Evolutionary conservation across 2,888 invertebrate species (phyloP).

Genomic region (Amphipyra tragopoginis): DNA sequence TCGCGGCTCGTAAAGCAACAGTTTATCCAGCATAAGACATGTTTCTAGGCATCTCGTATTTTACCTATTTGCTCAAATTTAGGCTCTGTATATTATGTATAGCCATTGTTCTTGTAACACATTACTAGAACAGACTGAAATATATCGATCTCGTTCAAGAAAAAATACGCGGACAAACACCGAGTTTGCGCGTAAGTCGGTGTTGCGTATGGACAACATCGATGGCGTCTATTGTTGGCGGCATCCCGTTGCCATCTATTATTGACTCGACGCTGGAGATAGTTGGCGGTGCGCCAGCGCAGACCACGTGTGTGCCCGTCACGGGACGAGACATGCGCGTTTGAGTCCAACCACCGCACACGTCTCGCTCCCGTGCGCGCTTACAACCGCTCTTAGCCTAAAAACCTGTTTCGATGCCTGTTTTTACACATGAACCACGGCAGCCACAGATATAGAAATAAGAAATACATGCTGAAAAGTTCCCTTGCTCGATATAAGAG

Average conservation of each 20-base stretch:
- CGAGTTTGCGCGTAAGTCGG: slow-evolving; percentile 54
- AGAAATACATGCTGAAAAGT: slow-evolving; percentile 18
- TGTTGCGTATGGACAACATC: slow-evolving; percentile 64
- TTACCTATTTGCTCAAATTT: slow-evolving; percentile 7
- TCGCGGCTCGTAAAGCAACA: slow-evolving; percentile 6
- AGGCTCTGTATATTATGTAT: slow-evolving; percentile 3
- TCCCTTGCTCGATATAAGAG: slow-evolving; percentile 14
- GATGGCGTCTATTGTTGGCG: slow-evolving; percentile 89
- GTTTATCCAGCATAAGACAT: slow-evolving; percentile 16
- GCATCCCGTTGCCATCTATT: slow-evolving; percentile 89
- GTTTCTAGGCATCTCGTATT: slow-evolving; percentile 7
- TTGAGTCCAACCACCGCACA: slow-evolving; percentile 64
- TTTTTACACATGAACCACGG: slow-evolving; percentile 45
- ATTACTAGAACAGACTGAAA: not conserved
- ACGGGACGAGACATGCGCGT: slow-evolving; percentile 82
- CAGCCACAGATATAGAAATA: slow-evolving; percentile 26
- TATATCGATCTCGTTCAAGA: slow-evolving; percentile 10
- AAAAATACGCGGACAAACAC: slow-evolving; percentile 34
- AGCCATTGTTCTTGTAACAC: not conserved
- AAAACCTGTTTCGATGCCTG: slow-evolving; percentile 61
- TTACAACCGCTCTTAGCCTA: slow-evolving; percentile 58
- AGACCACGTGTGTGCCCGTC: slow-evolving; percentile 86
- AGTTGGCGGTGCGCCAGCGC: slow-evolving; percentile 86
- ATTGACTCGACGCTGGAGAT: slow-evolving; percentile 90
- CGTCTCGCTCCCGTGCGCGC: slow-evolving; percentile 60